Conservation (phyloP, 2,888 invertebrate species). For the Cheilosia scutellata region DNA sequence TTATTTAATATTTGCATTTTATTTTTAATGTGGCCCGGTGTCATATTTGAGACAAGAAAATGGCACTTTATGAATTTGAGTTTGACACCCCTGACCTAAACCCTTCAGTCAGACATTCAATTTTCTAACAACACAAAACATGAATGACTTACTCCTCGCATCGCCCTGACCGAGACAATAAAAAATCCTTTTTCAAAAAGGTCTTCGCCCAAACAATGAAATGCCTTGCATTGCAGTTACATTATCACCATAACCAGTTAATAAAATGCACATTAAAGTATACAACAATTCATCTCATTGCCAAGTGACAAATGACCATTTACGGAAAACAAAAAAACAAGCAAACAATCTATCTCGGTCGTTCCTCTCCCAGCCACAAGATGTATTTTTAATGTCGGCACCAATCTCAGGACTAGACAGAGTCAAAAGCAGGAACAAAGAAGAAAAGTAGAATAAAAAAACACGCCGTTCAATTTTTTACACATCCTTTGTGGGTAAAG, state of each 20-base stretch:
- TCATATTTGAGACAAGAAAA: too few species aligned
- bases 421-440: slow-evolving; percentile 13
- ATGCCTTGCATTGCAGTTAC: neutral
- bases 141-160: neutral
- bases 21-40: too few species aligned
- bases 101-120: neutral
- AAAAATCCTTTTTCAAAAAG: neutral
- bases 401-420: slow-evolving; percentile 62
- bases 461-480: slow-evolving; percentile 12
- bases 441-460: slow-evolving; percentile 11
- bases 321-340: too few species aligned
- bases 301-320: slow-evolving; percentile 71
- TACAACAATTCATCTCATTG: slow-evolving; percentile 57
- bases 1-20: too few species aligned
- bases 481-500: slow-evolving; percentile 36
- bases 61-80: neutral
- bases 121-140: neutral
- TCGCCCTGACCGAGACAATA: neutral
- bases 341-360: slow-evolving; percentile 65
- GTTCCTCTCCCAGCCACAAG: slow-evolving; percentile 40
- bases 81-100: neutral
- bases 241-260: slow-evolving; percentile 5
- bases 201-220: neutral
- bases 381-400: slow-evolving; percentile 39
- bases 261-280: slow-evolving; percentile 57